phyloP scores from a whole-genome alignment of 2,113 vertebrate species.

The Cephalopterus ornatus region DNA sequence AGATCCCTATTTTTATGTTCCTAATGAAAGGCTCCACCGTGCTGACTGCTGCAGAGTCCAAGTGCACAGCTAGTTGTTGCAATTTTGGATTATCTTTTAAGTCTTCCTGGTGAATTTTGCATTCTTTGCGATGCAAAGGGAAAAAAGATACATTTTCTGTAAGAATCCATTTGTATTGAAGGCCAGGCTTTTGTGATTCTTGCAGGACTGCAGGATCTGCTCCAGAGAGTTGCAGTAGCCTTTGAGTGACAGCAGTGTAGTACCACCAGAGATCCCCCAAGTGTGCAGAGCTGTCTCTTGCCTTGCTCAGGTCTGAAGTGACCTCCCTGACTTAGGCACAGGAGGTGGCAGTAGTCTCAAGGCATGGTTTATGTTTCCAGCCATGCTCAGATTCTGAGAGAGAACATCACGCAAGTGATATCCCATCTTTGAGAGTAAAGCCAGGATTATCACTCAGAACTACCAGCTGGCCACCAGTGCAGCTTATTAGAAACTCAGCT shows the following conservation, averaged over 20 bases:
- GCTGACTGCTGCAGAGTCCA: not conserved
- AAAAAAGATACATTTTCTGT: not conserved
- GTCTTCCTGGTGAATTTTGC: not conserved
- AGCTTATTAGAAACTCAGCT: not conserved
- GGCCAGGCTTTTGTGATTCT: not conserved
- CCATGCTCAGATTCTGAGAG: not conserved
- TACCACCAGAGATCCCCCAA: not conserved
- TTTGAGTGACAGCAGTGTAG: not conserved
- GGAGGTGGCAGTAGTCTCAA: not conserved
- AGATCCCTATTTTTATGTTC: not conserved
- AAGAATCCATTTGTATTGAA: not conserved
- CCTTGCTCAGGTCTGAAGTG: not conserved
- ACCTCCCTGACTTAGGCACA: not conserved
- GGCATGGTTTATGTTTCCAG: not conserved
- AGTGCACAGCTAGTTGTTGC: not conserved
- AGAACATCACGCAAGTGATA: fast-evolving
- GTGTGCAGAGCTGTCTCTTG: not conserved
- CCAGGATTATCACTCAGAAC: not conserved
- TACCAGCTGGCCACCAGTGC: not conserved
- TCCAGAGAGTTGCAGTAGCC: fast-evolving
- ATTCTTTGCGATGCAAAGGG: not conserved
- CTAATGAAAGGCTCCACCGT: not conserved
- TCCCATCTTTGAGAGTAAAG: not conserved
- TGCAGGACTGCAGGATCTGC: not conserved
- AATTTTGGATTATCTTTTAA: not conserved